Conservation (phyloP, 2,113 vertebrate species). For the Oncorhynchus kisutch region DNA sequence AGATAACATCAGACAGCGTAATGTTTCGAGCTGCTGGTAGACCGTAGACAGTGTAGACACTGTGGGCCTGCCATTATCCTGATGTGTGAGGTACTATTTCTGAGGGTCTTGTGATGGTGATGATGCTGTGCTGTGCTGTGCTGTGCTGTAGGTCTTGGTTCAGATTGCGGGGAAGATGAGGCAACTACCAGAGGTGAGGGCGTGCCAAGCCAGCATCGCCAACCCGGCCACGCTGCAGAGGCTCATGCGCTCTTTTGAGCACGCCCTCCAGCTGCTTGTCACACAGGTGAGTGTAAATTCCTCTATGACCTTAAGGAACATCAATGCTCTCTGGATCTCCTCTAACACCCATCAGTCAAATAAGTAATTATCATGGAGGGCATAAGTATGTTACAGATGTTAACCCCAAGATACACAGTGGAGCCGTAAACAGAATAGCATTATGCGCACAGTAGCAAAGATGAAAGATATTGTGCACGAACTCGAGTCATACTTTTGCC, state of each 20-base stretch:
- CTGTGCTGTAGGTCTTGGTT: slow-evolving; percentile 71
- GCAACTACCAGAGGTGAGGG: slow-evolving; percentile 78
- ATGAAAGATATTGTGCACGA: neutral
- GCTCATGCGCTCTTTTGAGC: slow-evolving; percentile 76
- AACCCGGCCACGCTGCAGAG: slow-evolving; percentile 78
- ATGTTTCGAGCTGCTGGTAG: neutral
- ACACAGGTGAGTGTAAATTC: slow-evolving; percentile 63
- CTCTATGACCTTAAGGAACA: neutral
- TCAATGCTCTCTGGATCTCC: neutral
- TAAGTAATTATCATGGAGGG: neutral
- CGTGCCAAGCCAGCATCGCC: slow-evolving; percentile 77
- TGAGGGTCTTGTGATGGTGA: slow-evolving; percentile 41
- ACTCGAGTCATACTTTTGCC: neutral
- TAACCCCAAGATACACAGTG: neutral
- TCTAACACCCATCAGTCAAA: neutral
- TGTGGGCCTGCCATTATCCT: slow-evolving; percentile 1
- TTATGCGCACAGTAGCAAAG: neutral
- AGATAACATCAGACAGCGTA: neutral
- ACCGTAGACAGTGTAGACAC: slow-evolving; percentile 17
- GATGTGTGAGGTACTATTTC: slow-evolving; percentile 50
- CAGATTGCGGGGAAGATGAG: slow-evolving; percentile 76
- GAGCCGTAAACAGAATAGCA: neutral
- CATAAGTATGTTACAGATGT: neutral
- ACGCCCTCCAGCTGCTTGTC: slow-evolving; percentile 76
- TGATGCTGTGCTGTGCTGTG: slow-evolving; percentile 32